A percentile compares a stretch with the other conserved stretches of the same genome.
Conservation (phyloP, 2,888 invertebrate species). For the Ariolimax columbianus region DNA sequence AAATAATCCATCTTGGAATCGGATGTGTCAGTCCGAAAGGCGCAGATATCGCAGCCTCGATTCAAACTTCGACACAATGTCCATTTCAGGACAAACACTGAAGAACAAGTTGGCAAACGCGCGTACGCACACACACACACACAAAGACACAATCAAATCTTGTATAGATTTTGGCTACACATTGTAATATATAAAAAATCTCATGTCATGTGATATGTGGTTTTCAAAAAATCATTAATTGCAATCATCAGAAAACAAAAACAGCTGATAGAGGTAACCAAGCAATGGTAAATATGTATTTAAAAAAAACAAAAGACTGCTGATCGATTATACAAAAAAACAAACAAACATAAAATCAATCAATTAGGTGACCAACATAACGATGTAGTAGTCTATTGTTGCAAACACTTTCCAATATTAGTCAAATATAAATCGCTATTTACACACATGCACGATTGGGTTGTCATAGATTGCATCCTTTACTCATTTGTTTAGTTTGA, state of each 20-base stretch:
- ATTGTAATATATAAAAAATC: constrained; percentile 1
- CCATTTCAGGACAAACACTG: too few relatives aligned
- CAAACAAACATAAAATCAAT: not conserved
- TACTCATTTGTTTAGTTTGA: not conserved
- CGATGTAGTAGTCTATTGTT: not conserved
- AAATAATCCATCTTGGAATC: too few relatives aligned
- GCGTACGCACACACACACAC: not conserved
- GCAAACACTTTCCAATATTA: not conserved
- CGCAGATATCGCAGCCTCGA: too few relatives aligned
- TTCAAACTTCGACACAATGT: too few relatives aligned
- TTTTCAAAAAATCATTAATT: not conserved
- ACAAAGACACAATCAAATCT: not conserved
- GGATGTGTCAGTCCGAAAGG: too few relatives aligned
- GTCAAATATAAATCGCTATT: not conserved
- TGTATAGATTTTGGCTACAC: constrained; percentile 2
- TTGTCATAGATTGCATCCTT: not conserved
- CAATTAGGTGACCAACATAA: too few relatives aligned
- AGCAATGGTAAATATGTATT: not conserved
- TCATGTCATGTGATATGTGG: constrained; percentile 27
- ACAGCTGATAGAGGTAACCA: not conserved
- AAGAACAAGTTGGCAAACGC: too few relatives aligned
- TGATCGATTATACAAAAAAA: not conserved
- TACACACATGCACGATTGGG: not conserved
- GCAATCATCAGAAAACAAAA: not conserved
- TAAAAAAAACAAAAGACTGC: not conserved